A percentile compares a stretch with the other conserved stretches of the same genome.
phyloP scores from a whole-genome alignment of 2,113 vertebrate species.

The Brachypteracias leptosomus region DNA sequence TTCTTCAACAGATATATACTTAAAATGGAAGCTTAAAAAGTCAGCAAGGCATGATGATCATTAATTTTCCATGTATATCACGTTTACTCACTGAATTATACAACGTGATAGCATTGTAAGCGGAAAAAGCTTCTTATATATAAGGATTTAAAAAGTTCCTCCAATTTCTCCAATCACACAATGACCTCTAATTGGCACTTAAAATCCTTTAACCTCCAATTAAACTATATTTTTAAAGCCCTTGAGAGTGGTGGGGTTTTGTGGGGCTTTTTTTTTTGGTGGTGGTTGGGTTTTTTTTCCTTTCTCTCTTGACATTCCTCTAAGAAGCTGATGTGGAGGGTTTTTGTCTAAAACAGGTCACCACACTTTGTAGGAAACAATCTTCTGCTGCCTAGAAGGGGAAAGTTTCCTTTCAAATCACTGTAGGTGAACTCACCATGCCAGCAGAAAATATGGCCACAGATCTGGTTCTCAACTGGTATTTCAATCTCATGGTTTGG shows the following conservation, averaged over 20 bases:
- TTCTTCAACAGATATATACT: not conserved
- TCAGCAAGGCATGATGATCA: not conserved
- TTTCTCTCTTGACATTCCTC: not conserved
- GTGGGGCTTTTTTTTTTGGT: not conserved
- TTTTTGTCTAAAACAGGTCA: not conserved
- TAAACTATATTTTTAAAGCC: not conserved
- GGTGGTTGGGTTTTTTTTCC: not conserved
- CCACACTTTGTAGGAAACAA: not conserved
- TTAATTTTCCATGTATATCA: slow-evolving; percentile 39
- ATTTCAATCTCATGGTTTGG: not conserved
- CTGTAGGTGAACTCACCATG: not conserved
- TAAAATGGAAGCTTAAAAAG: slow-evolving; percentile 38
- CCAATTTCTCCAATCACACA: not conserved
- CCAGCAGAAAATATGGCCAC: not conserved
- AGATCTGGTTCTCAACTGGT: not conserved
- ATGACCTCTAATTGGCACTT: not conserved
- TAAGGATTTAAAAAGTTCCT: not conserved
- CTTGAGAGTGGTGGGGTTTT: not conserved
- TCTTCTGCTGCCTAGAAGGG: not conserved
- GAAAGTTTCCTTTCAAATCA: not conserved
- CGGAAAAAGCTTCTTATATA: slow-evolving; percentile 14
- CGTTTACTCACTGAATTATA: slow-evolving; percentile 2
- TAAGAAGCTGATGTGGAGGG: not conserved
- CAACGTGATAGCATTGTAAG: not conserved
- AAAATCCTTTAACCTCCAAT: not conserved